These are phyloP conservation scores for Sogatella furcifera DNA, from an alignment of 1,140 invertebrate species.

Conservation along the genomic window DNA sequence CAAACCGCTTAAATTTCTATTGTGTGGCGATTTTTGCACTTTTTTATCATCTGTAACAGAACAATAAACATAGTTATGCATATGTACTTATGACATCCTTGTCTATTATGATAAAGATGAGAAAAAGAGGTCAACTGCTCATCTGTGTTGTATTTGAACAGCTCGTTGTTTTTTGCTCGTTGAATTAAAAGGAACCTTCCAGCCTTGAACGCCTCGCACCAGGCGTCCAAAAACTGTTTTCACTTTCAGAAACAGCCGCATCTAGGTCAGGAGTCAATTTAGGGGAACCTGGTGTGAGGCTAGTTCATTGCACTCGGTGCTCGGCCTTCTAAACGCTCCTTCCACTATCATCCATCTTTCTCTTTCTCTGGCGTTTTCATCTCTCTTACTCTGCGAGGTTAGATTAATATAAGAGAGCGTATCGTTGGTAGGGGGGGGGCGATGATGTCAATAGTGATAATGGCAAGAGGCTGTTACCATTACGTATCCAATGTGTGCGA, in stretches of 20 bases:
- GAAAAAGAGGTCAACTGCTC: too few relatives aligned
- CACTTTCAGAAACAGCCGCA: conserved; percentile 30
- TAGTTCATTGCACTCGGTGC: conserved; percentile 38
- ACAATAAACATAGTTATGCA: too few relatives aligned
- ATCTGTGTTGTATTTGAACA: neutral
- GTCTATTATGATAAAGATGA: neutral
- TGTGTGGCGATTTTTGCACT: neutral
- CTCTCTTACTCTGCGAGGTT: neutral
- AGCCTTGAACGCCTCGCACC: conserved; percentile 16
- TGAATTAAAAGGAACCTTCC: neutral
- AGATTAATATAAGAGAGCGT: conserved; percentile 13
- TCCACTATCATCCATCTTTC: conserved; percentile 17
- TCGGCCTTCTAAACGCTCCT: conserved; percentile 32
- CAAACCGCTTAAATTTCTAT: too few relatives aligned
- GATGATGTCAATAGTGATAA: neutral
- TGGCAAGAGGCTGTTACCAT: neutral
- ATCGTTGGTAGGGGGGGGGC: neutral
- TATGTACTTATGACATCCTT: neutral
- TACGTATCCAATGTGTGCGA: conserved; percentile 1
- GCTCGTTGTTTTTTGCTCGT: neutral
- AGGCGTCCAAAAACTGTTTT: conserved; percentile 32
- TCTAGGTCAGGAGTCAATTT: conserved; percentile 39
- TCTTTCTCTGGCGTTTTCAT: too few relatives aligned
- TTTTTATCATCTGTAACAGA: too few relatives aligned
- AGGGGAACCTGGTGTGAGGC: conserved; percentile 37